Base-by-base conservation (phyloP, 2,113 vertebrate genomes). In the Grus americana region DNA sequence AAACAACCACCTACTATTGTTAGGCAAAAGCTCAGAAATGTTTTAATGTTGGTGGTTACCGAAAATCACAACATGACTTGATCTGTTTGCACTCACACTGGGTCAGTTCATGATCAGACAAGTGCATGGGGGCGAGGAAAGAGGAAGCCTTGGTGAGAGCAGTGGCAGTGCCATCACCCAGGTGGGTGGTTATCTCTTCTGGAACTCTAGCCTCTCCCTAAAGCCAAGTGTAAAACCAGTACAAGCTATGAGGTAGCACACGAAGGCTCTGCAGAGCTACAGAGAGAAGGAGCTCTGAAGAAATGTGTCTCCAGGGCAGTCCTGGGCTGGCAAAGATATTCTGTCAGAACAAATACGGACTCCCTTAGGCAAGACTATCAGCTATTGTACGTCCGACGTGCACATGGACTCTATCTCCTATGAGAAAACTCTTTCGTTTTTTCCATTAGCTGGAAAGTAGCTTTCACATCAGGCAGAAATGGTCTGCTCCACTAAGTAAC, bases 271-370 rank as follows among this genome's bases (percentile, higher is more conserved):
- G 49, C 49, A 86, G 47, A 81, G 44, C 59, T 86, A n/a, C 22
- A 17, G 79, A 46, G 52, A 91, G 59, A n/a, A 74, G 11, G 27
- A 71, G 9, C 20, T 90, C 46, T 62, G 63, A 67, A 71, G 86
- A 84, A 89, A 63, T 12, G 59, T 68, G 68, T 79, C 92, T 88
- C 38, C 71, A 86, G 90, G 72, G 79, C 42, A 71, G 92, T 30
- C 82, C 88, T 86, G 74, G 63, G 36, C 54, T 92, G 78, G 85
- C 49, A 92, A 34, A 82, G 79, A 50, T 61, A 21, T 49, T 85
- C 66, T 76, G 81, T 15, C 66, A 85, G 78, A 90, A 75, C 65
- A 65, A 67, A 65, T 49, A 47, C 0, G 5, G 27, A 21, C 62
- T 89, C 20, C 47, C 38, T 36, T 50, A 90, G 61, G 29, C 32